Conservation (phyloP, 2,797 vertebrate genomes). For the Anomalospiza imberbis region DNA sequence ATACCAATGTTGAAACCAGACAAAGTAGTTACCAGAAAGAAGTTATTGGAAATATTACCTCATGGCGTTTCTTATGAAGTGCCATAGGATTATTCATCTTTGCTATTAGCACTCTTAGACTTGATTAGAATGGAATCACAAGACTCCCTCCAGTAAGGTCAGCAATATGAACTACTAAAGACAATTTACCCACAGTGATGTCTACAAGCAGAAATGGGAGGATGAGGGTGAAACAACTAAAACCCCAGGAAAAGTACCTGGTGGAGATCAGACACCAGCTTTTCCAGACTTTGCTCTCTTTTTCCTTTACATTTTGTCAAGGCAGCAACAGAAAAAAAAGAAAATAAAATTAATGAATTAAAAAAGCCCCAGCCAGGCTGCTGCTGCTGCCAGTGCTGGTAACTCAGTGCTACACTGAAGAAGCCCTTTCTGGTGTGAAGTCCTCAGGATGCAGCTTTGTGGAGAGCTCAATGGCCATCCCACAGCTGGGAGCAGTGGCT, state of each 20-base stretch:
- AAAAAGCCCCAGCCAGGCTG: background rate
- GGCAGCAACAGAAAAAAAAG: background rate
- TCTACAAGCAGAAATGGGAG: background rate
- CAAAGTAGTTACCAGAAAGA: conserved; percentile 23
- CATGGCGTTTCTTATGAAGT: background rate
- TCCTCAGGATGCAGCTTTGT: background rate
- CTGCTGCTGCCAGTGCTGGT: background rate
- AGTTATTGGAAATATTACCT: conserved; percentile 21
- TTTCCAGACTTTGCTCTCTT: background rate
- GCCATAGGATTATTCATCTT: background rate
- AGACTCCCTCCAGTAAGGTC: background rate
- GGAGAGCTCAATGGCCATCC: background rate
- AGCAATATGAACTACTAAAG: background rate
- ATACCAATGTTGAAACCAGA: background rate
- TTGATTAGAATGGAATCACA: background rate
- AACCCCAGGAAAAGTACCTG: background rate
- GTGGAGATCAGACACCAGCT: background rate
- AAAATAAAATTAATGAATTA: background rate
- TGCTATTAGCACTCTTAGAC: background rate
- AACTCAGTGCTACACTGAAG: accelerated
- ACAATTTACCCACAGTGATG: background rate
- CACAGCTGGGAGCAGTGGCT: background rate
- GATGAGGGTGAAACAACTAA: background rate
- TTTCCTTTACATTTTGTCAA: background rate
- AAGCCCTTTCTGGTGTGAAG: background rate